Evolutionary conservation across 2,888 invertebrate species (phyloP), one percentile per base, ranked within the genome.

Genomic region (Pammene aurita): DNA sequence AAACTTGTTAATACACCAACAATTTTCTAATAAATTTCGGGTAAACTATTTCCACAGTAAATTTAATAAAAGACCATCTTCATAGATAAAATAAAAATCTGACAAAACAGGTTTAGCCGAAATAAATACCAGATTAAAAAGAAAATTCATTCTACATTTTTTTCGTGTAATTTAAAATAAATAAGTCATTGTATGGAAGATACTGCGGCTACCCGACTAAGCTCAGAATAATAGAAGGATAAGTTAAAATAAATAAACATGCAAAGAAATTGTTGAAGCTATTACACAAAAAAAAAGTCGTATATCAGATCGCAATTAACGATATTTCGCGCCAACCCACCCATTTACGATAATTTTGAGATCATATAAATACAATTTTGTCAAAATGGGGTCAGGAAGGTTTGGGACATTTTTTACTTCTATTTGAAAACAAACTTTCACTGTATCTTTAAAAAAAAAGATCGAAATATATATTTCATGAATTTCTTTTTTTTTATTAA

Each of bases 241-340:
- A 62, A 42, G 54, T 67, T 57, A 75, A 75, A 72, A 76, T 77
- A 76, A 80, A 75, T 77, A 71, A 71, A 72, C 72, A 72, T 75
- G 78, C 75, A 75, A 75, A 75, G 71, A 70, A 76, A 73, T 65
- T 44, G 9, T 57, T 34, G 38, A 52, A 57, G 42, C 70, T 66
- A 71, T 73, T 76, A 73, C 72, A 74, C 54, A 72, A 68, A 72
- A 75, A 76, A 26, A 75, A 78, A 75, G 62, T 70, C 67, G 71
- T 75, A 70, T 78, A 78, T 88, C 87, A 88, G 87, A 89, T 87
- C 86, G 82, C 79, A 83, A 81, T 78, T 78, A 75, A 79, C 73
- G 61, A 74, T 70, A 74, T 69, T 73, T 7, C 18, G 70, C 79
- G 82, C 84, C 86, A 82, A 83, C 84, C 73, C 73, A 78, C 86